Evolutionary conservation across 2,797 vertebrate genomes (phyloP).

Genomic region (Lophura swinhoii): DNA sequence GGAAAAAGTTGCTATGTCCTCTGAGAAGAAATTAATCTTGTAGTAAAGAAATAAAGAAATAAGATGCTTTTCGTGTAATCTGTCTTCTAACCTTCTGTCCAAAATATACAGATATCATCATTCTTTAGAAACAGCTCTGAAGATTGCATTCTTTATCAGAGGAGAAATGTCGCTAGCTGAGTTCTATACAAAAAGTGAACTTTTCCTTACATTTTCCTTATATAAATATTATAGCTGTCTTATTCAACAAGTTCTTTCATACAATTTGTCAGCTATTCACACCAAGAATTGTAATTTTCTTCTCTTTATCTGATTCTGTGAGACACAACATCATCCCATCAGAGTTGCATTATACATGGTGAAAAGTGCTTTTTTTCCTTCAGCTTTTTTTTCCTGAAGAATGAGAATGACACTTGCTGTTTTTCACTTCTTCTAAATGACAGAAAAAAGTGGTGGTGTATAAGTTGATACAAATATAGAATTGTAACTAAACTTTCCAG

Average conservation of each 20-base stretch:
- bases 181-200: background rate
- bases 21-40: background rate
- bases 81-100: background rate
- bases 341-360: background rate
- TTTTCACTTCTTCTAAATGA: background rate
- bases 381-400: background rate
- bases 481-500: background rate
- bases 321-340: background rate
- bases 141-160: background rate
- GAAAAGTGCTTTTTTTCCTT: background rate
- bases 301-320: background rate
- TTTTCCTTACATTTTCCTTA: slow-evolving; percentile 30
- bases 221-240: background rate
- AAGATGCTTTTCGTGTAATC: background rate
- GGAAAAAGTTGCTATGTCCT: slow-evolving; percentile 8
- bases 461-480: background rate
- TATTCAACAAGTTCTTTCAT: background rate
- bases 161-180: background rate
- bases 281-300: background rate
- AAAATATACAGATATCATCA: background rate
- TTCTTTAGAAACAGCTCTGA: background rate
- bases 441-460: background rate
- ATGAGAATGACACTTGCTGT: background rate
- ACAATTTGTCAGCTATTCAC: background rate
- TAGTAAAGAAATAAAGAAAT: background rate